A percentile compares a stretch with the other conserved stretches of the same genome.
Conservation (phyloP, 2,797 vertebrate species). For the Columba guinea region DNA sequence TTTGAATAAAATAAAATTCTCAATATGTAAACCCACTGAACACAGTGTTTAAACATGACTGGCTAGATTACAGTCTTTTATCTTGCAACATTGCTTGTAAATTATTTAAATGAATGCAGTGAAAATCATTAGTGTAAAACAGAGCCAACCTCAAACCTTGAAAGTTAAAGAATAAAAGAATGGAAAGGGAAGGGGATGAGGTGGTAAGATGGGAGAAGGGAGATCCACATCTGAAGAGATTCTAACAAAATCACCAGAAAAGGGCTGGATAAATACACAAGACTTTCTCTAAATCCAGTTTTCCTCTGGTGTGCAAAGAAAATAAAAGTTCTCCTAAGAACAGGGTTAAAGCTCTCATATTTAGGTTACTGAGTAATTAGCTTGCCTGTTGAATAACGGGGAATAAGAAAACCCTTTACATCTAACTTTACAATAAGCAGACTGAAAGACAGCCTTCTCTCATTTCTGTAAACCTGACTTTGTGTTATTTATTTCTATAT, state of each 20-base stretch:
- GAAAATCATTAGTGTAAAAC: not conserved
- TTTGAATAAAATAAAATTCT: not conserved
- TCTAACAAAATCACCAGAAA: not conserved
- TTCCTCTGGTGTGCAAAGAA: not conserved
- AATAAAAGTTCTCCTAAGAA: not conserved
- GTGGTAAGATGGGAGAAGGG: not conserved
- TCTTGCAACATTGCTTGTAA: not conserved
- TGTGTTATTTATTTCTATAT: not conserved
- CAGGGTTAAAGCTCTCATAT: not conserved
- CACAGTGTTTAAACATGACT: not conserved
- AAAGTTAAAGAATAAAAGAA: not conserved
- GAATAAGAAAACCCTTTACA: not conserved
- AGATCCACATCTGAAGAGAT: not conserved
- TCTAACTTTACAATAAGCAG: not conserved
- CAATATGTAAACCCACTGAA: not conserved
- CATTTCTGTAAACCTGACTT: not conserved
- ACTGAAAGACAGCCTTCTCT: not conserved
- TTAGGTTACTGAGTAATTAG: not conserved
- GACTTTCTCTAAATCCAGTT: not conserved
- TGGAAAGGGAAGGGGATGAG: not conserved
- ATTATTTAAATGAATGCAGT: not conserved
- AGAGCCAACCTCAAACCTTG: not conserved
- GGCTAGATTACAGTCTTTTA: not conserved
- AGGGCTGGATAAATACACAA: not conserved
- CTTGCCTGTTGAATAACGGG: not conserved